These are phyloP conservation scores for Tringa solitaria DNA, from an alignment of 2,113 vertebrate genomes.

Conservation along the genomic window DNA sequence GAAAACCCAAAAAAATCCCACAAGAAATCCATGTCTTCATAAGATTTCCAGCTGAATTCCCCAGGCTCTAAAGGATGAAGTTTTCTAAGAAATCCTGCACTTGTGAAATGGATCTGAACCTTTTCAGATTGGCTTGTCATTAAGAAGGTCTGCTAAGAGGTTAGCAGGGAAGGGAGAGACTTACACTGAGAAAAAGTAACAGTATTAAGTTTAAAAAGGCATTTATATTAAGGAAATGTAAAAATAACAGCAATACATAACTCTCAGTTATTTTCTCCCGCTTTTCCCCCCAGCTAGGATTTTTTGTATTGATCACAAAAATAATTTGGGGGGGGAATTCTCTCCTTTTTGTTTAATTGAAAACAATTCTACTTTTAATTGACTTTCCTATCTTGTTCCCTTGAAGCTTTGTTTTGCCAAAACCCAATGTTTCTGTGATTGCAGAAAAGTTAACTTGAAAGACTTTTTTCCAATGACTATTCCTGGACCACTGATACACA, in stretches of 20 bases:
- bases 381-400: not conserved
- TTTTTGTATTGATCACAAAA: not conserved
- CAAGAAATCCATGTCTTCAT: not conserved
- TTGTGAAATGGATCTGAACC: not conserved
- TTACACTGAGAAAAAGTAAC: not conserved
- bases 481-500: not conserved
- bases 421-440: not conserved
- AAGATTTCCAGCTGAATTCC: not conserved
- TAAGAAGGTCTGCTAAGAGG: not conserved
- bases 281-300: not conserved
- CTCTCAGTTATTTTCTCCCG: not conserved
- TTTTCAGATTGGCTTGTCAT: not conserved
- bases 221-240: not conserved
- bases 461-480: not conserved
- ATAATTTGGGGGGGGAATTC: not conserved
- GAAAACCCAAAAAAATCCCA: not conserved
- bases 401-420: not conserved
- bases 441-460: not conserved
- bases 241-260: not conserved
- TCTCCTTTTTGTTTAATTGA: not conserved
- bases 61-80: not conserved
- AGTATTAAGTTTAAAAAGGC: not conserved
- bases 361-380: not conserved
- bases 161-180: not conserved
- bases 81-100: not conserved